These are phyloP conservation scores for Dione juno DNA, from an alignment of 2,888 invertebrate species.

Conservation along the genomic window DNA sequence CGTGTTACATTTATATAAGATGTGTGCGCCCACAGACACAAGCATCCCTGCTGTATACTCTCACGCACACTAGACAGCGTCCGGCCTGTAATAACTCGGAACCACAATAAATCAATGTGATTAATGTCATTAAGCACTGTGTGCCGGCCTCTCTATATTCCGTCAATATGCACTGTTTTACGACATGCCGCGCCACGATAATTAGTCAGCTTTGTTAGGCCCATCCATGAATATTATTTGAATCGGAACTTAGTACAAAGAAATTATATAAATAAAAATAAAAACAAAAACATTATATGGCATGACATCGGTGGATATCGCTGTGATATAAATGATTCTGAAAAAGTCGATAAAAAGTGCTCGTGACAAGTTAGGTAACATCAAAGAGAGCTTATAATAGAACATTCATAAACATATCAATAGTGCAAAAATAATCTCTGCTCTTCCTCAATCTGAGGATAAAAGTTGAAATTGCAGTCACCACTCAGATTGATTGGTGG, in stretches of 20 bases:
- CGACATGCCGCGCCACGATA: slow-evolving; percentile 81
- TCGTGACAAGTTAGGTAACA: slow-evolving; percentile 58
- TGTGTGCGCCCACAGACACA: slow-evolving; percentile 60
- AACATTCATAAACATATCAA: slow-evolving; percentile 76
- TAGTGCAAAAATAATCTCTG: slow-evolving; percentile 79
- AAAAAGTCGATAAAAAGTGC: slow-evolving; percentile 33
- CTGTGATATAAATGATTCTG: slow-evolving; percentile 10
- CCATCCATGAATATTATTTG: slow-evolving; percentile 68
- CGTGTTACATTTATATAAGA: slow-evolving; percentile 77
- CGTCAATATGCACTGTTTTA: slow-evolving; percentile 84
- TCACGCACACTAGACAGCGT: slow-evolving; percentile 67
- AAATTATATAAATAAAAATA: slow-evolving; percentile 48
- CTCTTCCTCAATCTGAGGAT: slow-evolving; percentile 67
- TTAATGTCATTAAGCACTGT: slow-evolving; percentile 84
- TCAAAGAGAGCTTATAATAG: slow-evolving; percentile 76
- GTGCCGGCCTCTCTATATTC: slow-evolving; percentile 84
- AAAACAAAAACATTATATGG: slow-evolving; percentile 27
- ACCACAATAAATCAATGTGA: slow-evolving; percentile 85
- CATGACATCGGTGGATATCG: slow-evolving; percentile 11
- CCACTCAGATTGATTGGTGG: slow-evolving; percentile 63
- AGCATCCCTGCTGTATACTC: slow-evolving; percentile 52
- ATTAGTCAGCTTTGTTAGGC: slow-evolving; percentile 83
- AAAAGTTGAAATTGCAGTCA: slow-evolving; percentile 26
- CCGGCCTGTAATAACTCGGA: slow-evolving; percentile 84
- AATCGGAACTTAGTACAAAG: slow-evolving; percentile 52